A percentile compares a stretch with the other conserved stretches of the same genome.
phyloP scores from a whole-genome alignment of 2,888 invertebrate genomes.

The Caenorhabditis wallacei region DNA sequence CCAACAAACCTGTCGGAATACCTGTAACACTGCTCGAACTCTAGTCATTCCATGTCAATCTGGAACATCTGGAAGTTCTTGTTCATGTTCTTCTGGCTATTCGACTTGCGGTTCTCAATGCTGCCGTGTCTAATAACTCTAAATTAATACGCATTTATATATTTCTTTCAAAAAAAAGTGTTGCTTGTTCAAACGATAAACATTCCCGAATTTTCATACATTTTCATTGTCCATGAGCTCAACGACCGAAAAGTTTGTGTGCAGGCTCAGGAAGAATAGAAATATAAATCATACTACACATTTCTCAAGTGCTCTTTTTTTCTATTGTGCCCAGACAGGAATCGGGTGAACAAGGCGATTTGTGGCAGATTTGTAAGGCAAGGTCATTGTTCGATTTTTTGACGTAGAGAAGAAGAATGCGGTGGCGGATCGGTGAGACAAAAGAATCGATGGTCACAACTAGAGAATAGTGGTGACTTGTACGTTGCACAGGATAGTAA shows the following conservation, averaged over 20 bases:
- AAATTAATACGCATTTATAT: conserved; percentile 9
- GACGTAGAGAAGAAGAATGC: conserved; percentile 10
- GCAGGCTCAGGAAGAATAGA: background rate
- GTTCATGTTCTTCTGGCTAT: conserved; percentile 55
- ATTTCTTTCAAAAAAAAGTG: background rate
- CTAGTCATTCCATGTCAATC: conserved; percentile 54
- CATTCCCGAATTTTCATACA: conserved; percentile 28
- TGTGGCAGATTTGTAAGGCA: conserved; percentile 19
- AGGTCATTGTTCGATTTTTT: conserved; percentile 32
- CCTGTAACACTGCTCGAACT: conserved; percentile 46
- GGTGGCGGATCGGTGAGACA: background rate
- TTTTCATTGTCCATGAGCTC: conserved; percentile 32
- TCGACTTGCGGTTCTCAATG: conserved; percentile 58
- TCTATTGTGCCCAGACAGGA: conserved; percentile 40
- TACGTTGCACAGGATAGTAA: too few species aligned
- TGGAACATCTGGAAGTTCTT: conserved; percentile 29
- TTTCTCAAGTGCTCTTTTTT: conserved; percentile 45
- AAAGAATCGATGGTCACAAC: background rate
- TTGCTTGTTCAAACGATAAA: conserved; percentile 31
- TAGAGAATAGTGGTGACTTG: background rate
- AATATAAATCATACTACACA: conserved; percentile 42
- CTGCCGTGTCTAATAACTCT: conserved; percentile 34
- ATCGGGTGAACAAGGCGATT: conserved; percentile 27
- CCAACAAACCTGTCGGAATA: conserved; percentile 56
- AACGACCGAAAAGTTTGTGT: conserved; percentile 45